Conservation (phyloP, 2,888 invertebrate genomes). For the Hirudinaria manillensis region DNA sequence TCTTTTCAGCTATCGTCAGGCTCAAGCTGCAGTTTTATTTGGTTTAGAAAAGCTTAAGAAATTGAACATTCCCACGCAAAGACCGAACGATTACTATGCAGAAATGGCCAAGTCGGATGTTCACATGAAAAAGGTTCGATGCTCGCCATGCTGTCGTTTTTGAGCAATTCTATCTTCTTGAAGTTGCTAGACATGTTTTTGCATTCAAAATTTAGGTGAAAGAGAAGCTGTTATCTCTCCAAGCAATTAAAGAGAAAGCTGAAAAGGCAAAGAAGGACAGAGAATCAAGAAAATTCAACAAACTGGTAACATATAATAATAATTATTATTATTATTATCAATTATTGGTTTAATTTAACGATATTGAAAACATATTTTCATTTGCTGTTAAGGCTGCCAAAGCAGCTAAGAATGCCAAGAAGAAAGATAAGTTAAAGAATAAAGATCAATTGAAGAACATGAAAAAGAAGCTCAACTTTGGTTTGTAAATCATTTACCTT, state of each 20-base stretch:
- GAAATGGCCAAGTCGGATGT: conserved; percentile 96
- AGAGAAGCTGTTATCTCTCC: conserved; percentile 70
- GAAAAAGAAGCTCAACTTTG: conserved; percentile 48
- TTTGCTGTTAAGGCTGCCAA: conserved; percentile 62
- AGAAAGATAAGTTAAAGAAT: conserved; percentile 83
- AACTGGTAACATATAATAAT: conserved; percentile 10
- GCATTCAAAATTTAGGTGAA: conserved; percentile 16
- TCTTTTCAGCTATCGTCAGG: conserved; percentile 55
- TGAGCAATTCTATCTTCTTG: neutral
- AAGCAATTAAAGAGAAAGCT: conserved; percentile 74
- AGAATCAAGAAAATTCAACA: conserved; percentile 72
- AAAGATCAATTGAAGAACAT: conserved; percentile 87
- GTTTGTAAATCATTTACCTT: neutral
- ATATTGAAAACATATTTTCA: neutral
- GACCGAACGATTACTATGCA: conserved; percentile 94
- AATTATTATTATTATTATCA: neutral
- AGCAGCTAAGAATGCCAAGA: conserved; percentile 51
- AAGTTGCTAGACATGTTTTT: neutral
- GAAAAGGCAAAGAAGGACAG: conserved; percentile 84
- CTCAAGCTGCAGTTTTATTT: conserved; percentile 72
- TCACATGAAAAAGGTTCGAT: conserved; percentile 86
- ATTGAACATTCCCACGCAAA: conserved; percentile 69
- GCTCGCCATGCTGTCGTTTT: no score
- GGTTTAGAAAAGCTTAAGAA: conserved; percentile 72
- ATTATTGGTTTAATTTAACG: conserved; percentile 15